These are phyloP conservation scores for Gouania willdenowi DNA, from an alignment of 2,797 vertebrate genomes.

Conservation along the genomic window DNA sequence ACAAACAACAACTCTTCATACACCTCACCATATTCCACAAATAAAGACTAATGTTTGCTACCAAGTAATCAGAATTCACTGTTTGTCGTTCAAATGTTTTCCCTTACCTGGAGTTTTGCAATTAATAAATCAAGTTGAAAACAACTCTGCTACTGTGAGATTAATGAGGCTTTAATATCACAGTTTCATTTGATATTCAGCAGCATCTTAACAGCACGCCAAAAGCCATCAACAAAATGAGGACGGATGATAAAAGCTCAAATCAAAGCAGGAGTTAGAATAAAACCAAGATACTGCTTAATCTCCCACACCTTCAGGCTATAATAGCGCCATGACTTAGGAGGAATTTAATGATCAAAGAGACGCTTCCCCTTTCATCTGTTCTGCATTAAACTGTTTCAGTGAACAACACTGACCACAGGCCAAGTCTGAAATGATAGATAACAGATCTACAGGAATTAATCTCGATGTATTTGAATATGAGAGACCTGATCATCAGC, in stretches of 20 bases:
- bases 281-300: background rate
- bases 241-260: background rate
- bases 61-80: too few relatives aligned
- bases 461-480: too few relatives aligned
- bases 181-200: background rate
- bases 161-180: background rate
- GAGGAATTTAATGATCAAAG: slow-evolving; percentile 1
- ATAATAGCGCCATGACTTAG: background rate
- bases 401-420: background rate
- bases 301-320: background rate
- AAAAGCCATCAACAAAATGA: background rate
- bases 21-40: slow-evolving; percentile 10
- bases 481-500: too few relatives aligned
- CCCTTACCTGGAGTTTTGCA: background rate
- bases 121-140: background rate
- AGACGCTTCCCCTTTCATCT: background rate
- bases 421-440: background rate
- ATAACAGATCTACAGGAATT: background rate
- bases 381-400: background rate
- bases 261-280: background rate
- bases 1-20: too few relatives aligned
- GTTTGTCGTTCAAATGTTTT: background rate
- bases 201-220: background rate
- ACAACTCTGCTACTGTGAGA: background rate
- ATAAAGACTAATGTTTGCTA: background rate